These are phyloP conservation scores for Patella caerulea DNA, from an alignment of 2,888 invertebrate genomes.

Conservation along the genomic window DNA sequence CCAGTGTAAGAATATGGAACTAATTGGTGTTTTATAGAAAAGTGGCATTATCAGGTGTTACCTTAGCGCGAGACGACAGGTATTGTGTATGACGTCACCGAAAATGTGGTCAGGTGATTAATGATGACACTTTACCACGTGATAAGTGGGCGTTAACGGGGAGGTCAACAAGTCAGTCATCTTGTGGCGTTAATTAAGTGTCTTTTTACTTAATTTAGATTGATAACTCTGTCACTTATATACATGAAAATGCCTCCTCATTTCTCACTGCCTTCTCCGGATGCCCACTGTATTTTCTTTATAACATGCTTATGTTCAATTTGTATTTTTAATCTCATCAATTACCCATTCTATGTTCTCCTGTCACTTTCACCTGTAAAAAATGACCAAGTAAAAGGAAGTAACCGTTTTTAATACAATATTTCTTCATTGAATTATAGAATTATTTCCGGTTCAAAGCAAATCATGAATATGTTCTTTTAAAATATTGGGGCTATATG, in stretches of 20 bases:
- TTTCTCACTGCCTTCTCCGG: background rate
- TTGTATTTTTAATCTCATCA: constrained; percentile 9
- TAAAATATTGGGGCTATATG: too few relatives aligned
- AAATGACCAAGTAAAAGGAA: too few relatives aligned
- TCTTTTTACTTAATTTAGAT: constrained; percentile 6
- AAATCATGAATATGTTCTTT: too few relatives aligned
- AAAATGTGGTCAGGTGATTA: background rate
- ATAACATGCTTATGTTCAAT: background rate
- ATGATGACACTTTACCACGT: constrained; percentile 5
- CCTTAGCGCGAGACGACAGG: constrained; percentile 2
- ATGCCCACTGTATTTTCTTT: background rate
- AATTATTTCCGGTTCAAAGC: too few relatives aligned
- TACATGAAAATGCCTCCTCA: background rate
- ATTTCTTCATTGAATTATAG: too few relatives aligned
- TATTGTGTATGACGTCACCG: constrained; percentile 9
- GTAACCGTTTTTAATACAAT: too few relatives aligned
- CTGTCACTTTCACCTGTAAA: too few relatives aligned
- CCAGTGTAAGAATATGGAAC: background rate
- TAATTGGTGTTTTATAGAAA: background rate
- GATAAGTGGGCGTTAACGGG: constrained; percentile 4
- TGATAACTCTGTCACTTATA: background rate
- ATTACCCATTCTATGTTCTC: background rate
- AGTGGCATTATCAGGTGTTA: background rate
- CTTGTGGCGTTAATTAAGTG: constrained; percentile 9
- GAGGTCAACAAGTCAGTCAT: constrained; percentile 7